A percentile compares a stretch with the other conserved stretches of the same genome.
phyloP scores from a whole-genome alignment of 2,113 vertebrate species.

The Sapajus apella region DNA sequence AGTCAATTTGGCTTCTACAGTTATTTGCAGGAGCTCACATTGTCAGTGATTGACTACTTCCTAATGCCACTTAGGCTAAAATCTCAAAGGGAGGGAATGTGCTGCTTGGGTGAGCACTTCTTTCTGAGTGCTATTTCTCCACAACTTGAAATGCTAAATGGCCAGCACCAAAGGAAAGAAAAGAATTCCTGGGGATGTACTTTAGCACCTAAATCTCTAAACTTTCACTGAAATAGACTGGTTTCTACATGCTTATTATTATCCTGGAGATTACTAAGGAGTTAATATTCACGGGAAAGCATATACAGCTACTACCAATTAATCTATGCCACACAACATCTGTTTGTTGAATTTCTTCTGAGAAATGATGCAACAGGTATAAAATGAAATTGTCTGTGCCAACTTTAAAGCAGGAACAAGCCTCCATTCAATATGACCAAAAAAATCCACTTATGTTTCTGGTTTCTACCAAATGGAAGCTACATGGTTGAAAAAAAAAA shows the following conservation, averaged over 20 bases:
- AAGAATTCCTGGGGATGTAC: background rate
- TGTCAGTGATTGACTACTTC: conserved; percentile 48
- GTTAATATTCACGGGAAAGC: background rate
- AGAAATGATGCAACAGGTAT: background rate
- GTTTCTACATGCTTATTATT: background rate
- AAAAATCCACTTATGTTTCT: background rate
- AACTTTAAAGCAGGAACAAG: conserved; percentile 14
- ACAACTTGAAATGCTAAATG: conserved; percentile 48
- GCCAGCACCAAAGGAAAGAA: background rate
- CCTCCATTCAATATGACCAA: background rate
- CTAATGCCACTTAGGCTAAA: conserved; percentile 52
- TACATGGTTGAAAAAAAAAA: background rate
- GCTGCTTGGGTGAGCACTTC: background rate
- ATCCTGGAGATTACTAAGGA: background rate
- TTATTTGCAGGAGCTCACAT: conserved; percentile 51
- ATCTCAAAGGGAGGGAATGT: conserved; percentile 36
- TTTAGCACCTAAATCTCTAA: background rate
- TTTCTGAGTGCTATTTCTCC: background rate
- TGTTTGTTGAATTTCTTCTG: conserved; percentile 26
- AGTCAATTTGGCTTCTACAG: conserved; percentile 50
- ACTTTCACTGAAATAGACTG: background rate
- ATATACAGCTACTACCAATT: background rate
- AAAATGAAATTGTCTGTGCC: background rate
- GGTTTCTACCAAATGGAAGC: background rate
- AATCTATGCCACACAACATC: background rate